Evolutionary conservation across 2,888 invertebrate genomes (phyloP), one percentile per base, ranked within the genome.

Genomic region (Dicycla oo): DNA sequence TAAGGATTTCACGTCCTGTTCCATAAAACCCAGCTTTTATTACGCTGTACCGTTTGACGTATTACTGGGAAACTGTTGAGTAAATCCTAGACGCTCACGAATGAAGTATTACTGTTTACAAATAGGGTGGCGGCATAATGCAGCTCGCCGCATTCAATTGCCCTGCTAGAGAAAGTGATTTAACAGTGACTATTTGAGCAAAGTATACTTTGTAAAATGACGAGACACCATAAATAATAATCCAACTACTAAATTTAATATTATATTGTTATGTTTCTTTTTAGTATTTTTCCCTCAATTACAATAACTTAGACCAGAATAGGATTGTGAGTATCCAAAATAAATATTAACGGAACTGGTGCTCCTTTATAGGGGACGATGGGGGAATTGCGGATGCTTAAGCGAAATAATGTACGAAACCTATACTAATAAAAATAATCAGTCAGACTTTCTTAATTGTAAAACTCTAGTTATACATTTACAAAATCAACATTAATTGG

Each of bases 261-360:
- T 49, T 26, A 5, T 54, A 43, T 34, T 47, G 40, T 54, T 60
- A 18, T 45, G n/a, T 75, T 60, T 76, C 13, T 73, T 74, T 74
- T 76, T 61, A 76, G 60, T 56, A 49, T 34, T 54, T 69, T 26
- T 26, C 45, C 34, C 54, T 43, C 30, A 45, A 18, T 60, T 69
- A 69, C 69, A 75, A 75, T 54, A 26, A 10, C 58, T 30, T 60
- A 54, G 2, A 69, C 23, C 69, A 47, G 47, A 66, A 65, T 47
- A 34, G 43, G 23, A 69, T 56, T 30, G 77, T 76, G n/a, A 74
- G 76, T 74, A 74, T 38, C 49, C 13, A 15, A 30, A 62, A 47
- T 34, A 10, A 43, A 26, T 49, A 40, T 43, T 15, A 34, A 47
- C 20, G 3, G 6, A 40, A 65, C 18, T 65, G 38, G 45, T 40